phyloP scores from a whole-genome alignment of 2,797 vertebrate species.

The Cetoscarus ocellatus region DNA sequence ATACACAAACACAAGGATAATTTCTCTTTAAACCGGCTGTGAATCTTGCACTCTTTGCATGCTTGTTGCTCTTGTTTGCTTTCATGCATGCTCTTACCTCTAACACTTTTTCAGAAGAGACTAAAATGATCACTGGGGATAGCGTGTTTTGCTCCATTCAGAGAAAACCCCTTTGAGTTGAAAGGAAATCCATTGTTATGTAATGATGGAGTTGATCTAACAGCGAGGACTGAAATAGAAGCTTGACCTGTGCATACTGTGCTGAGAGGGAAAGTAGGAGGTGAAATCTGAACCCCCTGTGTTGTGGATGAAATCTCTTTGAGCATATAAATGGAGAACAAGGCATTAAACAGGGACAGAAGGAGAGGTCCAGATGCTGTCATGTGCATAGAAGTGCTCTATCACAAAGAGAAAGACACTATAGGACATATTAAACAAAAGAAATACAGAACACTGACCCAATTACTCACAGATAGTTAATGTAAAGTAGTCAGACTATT shows the following conservation, averaged over 20 bases:
- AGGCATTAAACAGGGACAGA: too few species aligned
- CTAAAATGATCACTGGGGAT: background rate
- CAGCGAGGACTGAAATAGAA: constrained; percentile 49
- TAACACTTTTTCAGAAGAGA: constrained; percentile 20
- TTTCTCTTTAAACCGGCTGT: constrained; percentile 24
- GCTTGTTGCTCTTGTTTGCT: constrained; percentile 9
- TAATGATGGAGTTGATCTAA: constrained; percentile 48
- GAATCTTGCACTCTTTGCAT: constrained; percentile 64
- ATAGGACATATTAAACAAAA: too few species aligned
- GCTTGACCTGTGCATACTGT: constrained; percentile 37
- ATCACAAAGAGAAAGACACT: too few species aligned
- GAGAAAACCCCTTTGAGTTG: constrained; percentile 1
- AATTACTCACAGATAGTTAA: too few species aligned
- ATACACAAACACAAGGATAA: constrained; percentile 1
- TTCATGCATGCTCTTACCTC: constrained; percentile 22
- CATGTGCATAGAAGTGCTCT: too few species aligned
- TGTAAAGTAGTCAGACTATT: too few species aligned
- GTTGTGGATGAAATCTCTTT: background rate
- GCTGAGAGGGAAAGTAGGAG: constrained; percentile 29
- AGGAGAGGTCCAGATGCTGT: too few species aligned
- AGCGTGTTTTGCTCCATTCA: background rate
- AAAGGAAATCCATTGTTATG: constrained; percentile 39
- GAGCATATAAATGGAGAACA: background rate
- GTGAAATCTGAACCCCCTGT: constrained; percentile 7
- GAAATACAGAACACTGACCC: too few species aligned